Conservation (phyloP, 2,113 vertebrate genomes). For the Trogon surrucura region DNA sequence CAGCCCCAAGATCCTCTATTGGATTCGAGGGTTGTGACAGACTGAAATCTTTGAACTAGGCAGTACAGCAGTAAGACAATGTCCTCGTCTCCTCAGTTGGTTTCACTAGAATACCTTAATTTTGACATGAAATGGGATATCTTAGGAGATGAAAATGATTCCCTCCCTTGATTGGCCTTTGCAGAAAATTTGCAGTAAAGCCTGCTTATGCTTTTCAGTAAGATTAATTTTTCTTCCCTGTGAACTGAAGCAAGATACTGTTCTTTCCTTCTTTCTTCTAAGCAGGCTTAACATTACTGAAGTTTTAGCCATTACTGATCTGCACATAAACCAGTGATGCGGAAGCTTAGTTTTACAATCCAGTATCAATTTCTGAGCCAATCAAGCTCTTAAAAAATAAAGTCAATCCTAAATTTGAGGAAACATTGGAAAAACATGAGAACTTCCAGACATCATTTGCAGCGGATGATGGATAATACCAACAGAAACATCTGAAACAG, state of each 20-base stretch:
- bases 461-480: neutral
- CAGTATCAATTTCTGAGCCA: neutral
- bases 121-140: neutral
- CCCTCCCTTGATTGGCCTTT: neutral
- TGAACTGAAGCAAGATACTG: neutral
- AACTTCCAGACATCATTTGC: neutral
- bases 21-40: neutral
- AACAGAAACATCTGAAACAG: neutral
- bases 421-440: neutral
- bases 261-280: neutral
- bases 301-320: neutral
- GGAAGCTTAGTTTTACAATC: neutral
- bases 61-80: neutral
- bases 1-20: neutral
- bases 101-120: neutral
- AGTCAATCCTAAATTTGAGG: neutral
- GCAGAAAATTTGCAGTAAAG: neutral
- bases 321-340: neutral
- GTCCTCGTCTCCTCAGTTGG: neutral
- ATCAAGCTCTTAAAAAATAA: neutral
- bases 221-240: neutral
- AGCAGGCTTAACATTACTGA: neutral
- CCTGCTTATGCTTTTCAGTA: neutral
- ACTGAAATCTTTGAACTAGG: neutral
- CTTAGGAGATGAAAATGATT: neutral